Evolutionary conservation across 2,113 vertebrate genomes (phyloP), one percentile per base, ranked within the genome.

Genomic region (Dicaeum eximium): DNA sequence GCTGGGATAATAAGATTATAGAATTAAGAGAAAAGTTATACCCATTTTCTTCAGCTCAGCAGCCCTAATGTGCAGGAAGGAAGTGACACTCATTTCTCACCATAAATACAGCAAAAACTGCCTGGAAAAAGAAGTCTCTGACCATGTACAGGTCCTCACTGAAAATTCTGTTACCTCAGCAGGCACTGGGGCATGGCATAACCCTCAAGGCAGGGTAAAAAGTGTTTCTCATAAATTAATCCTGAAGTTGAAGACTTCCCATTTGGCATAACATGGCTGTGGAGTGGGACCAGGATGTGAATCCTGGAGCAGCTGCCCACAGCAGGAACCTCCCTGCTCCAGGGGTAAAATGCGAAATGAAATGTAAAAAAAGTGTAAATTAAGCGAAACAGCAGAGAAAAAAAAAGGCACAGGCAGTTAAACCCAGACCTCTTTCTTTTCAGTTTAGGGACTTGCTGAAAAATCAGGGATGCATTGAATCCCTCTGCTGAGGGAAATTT

Each of bases 11-110:
- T 97, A 92, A 93, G 85, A 96, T 95, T 93, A 96, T 64, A 82
- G 95, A 96, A 97, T 95, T 96, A 94, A 96, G 87, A 92, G 90
- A 88, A 94, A 95, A 94, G 93, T 91, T 80, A 82, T 85, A 85
- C 42, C 65, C 73, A 80, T 95, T 94, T 95, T 89, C 92, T 90
- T 88, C 93, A 94, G 86, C 77, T 90, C 93, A 92, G 80, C 78
- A 86, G 64, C n/a, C 72, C 87, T 91, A 85, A 95, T 40, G 91
- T 47, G 86, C 83, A 50, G 80, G 27, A 75, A 42, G 72, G 57
- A 93, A 92, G 93, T 8, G 45, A 37, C 66, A 15, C 56, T 93
- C 94, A 61, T 93, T 92, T 92, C 67, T 95, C 75, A 85, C 53
- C 75, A 73, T 51, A 95, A 96, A 92, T 66, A 86, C 45, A 22